Evolutionary conservation across 2,113 vertebrate genomes (phyloP).

Genomic region (Hassar affinis): DNA sequence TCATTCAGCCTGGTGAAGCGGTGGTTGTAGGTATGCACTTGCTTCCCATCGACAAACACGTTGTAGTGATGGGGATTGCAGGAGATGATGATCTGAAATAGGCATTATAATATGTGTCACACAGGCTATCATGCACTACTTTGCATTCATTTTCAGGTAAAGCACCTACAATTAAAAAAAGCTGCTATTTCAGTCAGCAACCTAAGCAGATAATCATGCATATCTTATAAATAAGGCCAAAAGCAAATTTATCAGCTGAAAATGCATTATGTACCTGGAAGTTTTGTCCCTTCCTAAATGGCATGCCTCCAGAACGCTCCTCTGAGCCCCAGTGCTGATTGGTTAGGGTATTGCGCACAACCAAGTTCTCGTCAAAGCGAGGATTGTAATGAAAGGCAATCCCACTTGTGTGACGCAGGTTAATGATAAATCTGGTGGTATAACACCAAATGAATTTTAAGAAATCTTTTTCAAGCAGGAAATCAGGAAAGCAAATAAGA

Average conservation of each 20-base stretch:
- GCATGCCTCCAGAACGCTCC: slow-evolving; percentile 52
- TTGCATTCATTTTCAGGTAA: neutral
- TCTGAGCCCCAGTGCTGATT: slow-evolving; percentile 57
- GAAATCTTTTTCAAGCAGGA: neutral
- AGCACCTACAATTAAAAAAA: neutral
- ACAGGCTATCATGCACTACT: neutral
- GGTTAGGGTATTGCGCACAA: slow-evolving; percentile 60
- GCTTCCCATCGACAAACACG: slow-evolving; percentile 66
- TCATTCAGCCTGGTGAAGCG: slow-evolving; percentile 52
- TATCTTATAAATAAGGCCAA: neutral
- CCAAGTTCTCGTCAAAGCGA: slow-evolving; percentile 58
- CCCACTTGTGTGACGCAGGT: slow-evolving; percentile 59
- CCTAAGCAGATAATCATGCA: neutral
- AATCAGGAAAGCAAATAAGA: too few species aligned
- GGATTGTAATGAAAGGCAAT: slow-evolving; percentile 66
- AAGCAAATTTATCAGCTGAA: neutral
- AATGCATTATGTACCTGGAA: slow-evolving; percentile 52
- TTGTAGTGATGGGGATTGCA: slow-evolving; percentile 65
- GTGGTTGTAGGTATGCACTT: slow-evolving; percentile 62
- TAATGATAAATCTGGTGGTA: slow-evolving; percentile 58
- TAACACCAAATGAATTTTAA: neutral
- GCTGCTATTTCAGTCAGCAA: neutral
- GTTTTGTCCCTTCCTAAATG: slow-evolving; percentile 58
- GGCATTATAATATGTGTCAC: neutral
- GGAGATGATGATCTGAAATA: slow-evolving; percentile 67